A percentile compares a stretch with the other conserved stretches of the same genome.
phyloP scores from a whole-genome alignment of 2,888 invertebrate genomes.

The Entomobrya multifasciata region DNA sequence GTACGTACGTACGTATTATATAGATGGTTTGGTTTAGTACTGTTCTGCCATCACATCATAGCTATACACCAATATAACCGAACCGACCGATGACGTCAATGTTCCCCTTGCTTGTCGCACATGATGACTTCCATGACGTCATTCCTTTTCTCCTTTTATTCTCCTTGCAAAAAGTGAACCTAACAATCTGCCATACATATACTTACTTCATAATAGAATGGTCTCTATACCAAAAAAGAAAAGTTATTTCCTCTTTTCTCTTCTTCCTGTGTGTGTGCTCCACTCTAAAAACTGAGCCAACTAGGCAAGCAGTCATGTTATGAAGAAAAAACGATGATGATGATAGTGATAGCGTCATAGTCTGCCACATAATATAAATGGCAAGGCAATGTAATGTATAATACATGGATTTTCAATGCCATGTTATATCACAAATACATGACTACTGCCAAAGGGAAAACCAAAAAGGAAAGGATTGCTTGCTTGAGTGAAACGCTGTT shows the following conservation, averaged over 20 bases:
- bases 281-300: background rate
- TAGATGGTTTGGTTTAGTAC: slow-evolving; percentile 2
- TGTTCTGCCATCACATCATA: background rate
- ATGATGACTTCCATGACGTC: slow-evolving; percentile 69
- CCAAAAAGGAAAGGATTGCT: slow-evolving; percentile 2
- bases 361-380: background rate
- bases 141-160: slow-evolving; percentile 50
- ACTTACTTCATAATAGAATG: slow-evolving; percentile 19
- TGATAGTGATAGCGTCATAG: slow-evolving; percentile 38
- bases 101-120: slow-evolving; percentile 68
- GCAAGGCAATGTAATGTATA: slow-evolving; percentile 10
- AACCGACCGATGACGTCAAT: slow-evolving; percentile 63
- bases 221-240: slow-evolving; percentile 38
- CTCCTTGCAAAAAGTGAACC: slow-evolving; percentile 15
- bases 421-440: background rate
- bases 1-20: background rate
- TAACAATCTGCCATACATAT: background rate
- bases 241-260: slow-evolving; percentile 6
- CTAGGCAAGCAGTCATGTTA: background rate
- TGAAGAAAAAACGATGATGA: background rate
- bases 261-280: background rate
- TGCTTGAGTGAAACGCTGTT: background rate
- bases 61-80: background rate
- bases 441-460: slow-evolving; percentile 7
- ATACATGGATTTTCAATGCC: slow-evolving; percentile 50